Evolutionary conservation across 1,140 invertebrate genomes (phyloP).

Genomic region (Bilobella aurantiaca): DNA sequence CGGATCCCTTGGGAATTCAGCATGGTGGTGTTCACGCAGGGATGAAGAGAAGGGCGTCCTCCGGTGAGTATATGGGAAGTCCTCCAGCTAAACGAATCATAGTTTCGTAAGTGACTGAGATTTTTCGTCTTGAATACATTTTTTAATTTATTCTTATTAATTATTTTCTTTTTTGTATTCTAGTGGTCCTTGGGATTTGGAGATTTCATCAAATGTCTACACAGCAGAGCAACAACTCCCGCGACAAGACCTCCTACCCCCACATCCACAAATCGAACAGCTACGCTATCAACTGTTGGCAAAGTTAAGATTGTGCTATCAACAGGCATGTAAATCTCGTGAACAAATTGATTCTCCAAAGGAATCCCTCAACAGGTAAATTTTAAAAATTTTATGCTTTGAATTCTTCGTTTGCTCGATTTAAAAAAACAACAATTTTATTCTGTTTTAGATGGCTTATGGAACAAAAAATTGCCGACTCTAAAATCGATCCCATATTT

Average conservation of each 20-base stretch:
- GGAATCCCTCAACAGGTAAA: constrained; percentile 78
- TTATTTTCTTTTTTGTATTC: constrained; percentile 2
- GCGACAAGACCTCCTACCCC: constrained; percentile 17
- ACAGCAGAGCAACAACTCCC: constrained; percentile 16
- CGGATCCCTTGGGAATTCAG: constrained; percentile 74
- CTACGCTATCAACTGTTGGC: constrained; percentile 55
- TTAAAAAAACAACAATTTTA: not conserved
- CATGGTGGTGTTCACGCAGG: constrained; percentile 48
- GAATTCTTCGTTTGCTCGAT: not conserved
- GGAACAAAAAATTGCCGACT: constrained; percentile 84
- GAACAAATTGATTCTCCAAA: constrained; percentile 89
- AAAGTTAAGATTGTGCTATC: constrained; percentile 80
- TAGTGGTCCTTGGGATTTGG: constrained; percentile 89
- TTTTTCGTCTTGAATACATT: constrained; percentile 1
- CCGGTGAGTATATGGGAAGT: constrained; percentile 56
- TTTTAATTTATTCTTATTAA: constrained; percentile 2
- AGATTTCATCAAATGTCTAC: constrained; percentile 75
- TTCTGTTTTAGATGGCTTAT: constrained; percentile 59
- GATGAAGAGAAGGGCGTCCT: constrained; percentile 59
- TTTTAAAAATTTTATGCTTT: not conserved
- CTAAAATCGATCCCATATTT: constrained; percentile 64
- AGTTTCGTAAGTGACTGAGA: not conserved
- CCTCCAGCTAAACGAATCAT: constrained; percentile 40
- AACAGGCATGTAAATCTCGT: constrained; percentile 84
- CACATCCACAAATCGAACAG: constrained; percentile 24